Evolutionary conservation across 2,888 invertebrate genomes (phyloP).

Genomic region (Sinhomidia bicolor): DNA sequence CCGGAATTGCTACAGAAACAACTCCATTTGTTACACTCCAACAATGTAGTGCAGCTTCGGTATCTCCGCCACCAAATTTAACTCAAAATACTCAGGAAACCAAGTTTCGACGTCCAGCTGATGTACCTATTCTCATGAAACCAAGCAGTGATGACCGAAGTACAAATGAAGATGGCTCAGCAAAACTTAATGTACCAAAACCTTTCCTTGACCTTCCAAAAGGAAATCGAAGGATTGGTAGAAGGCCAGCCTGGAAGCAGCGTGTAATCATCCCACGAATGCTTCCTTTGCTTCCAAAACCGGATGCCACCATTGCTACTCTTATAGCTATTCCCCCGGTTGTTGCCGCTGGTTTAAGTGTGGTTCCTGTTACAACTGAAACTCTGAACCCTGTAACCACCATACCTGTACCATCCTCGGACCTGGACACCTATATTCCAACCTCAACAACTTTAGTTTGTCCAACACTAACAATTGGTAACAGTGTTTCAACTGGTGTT

Average conservation of each 20-base stretch:
- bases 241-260: constrained; percentile 83
- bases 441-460: not conserved
- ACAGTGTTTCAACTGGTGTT: not conserved
- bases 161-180: constrained; percentile 65
- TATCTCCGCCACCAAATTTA: constrained; percentile 19
- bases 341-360: constrained; percentile 59
- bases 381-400: constrained; percentile 20
- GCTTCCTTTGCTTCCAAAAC: constrained; percentile 86
- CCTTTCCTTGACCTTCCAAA: constrained; percentile 79
- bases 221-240: constrained; percentile 81
- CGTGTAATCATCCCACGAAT: constrained; percentile 90
- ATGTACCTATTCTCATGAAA: constrained; percentile 65
- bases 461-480: not conserved
- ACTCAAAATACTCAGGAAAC: constrained; percentile 58
- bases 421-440: not conserved
- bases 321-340: constrained; percentile 64
- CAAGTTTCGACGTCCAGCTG: constrained; percentile 65
- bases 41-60: constrained; percentile 18
- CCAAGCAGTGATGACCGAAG: constrained; percentile 62
- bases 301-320: constrained; percentile 55
- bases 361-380: constrained; percentile 60
- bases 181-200: constrained; percentile 76
- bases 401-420: constrained; percentile 22
- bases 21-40: constrained; percentile 55
- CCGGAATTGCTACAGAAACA: not conserved